Percentiles rank a stretch among this genome's conserved stretches.
Conservation (phyloP, 2,113 vertebrate genomes). For the Nothoprocta perdicaria region DNA sequence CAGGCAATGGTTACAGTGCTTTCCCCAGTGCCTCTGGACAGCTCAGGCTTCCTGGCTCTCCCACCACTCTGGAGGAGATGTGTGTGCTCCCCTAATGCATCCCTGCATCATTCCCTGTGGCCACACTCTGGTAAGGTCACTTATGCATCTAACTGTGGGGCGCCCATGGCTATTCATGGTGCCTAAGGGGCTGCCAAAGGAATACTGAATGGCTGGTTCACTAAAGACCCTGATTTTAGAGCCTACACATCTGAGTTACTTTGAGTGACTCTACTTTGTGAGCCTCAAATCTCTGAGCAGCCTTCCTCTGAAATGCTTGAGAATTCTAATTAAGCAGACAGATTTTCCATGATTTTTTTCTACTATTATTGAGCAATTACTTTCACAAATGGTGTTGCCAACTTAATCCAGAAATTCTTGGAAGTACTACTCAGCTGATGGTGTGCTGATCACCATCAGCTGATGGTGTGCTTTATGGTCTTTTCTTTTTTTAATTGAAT, state of each 20-base stretch:
- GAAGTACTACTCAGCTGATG: neutral
- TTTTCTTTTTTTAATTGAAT: neutral
- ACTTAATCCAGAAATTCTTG: neutral
- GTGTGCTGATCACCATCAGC: neutral
- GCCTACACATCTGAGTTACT: neutral
- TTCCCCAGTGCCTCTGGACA: neutral
- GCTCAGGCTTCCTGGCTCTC: accelerated
- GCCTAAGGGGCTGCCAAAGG: neutral
- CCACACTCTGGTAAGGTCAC: accelerated
- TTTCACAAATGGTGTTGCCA: neutral
- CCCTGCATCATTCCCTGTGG: no score
- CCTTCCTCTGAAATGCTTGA: neutral
- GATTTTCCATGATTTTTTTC: neutral
- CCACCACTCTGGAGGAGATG: neutral
- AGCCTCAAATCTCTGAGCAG: neutral
- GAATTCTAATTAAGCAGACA: neutral
- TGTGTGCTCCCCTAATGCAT: neutral
- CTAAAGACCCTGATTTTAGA: neutral
- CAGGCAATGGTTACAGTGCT: neutral
- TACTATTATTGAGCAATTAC: neutral
- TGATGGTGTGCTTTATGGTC: neutral
- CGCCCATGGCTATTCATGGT: accelerated
- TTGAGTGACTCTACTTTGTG: neutral
- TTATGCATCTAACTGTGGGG: neutral
- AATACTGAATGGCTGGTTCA: neutral